Base-by-base conservation (phyloP, 2,113 vertebrate species). In the Phaethon lepturus region DNA sequence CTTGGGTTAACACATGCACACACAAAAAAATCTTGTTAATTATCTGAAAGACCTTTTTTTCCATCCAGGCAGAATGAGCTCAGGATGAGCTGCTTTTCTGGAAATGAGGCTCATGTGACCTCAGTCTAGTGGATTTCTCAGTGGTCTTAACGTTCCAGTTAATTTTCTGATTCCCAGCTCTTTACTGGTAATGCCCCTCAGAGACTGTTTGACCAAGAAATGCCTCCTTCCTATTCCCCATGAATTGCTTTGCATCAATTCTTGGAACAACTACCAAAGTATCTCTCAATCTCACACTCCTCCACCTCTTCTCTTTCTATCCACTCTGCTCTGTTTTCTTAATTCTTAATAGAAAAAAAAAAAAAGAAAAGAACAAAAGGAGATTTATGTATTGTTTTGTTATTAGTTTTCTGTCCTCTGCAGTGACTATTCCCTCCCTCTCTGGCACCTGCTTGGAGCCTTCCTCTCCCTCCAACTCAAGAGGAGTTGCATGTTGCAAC, bases 401-500 rank as follows among this genome's bases (percentile, higher is more conserved):
- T 58, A 42, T 11, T 71, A 28, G 23, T 49, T 78, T 83, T 85
- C 60, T 81, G 29, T 38, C 26, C 40, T 94, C 52, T 68, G 24
- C 44, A 71, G 38, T 23, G 28, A 86, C n/a, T 67, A 9, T 11
- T 86, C 49, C 9, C 20, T 68, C 44, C 8, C 33, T 86, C 33
- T 40, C 23, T 50, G 28, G 55, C 59, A 79, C 42, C n/a, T 93
- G 62, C 55, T 63, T 23, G 7, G 52, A 96, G 59, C 38, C n/a
- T 86, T 84, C 29, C 56, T 93, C 59, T 88, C 52, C 38, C 55
- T 68, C 59, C 7, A 0, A 18, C 38, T 77, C 72, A 77, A 86
- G 76, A 97, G 59, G 10, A 88, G 45, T 45, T 89, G 80, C 95
- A 29, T 95, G 96, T 95, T 95, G 62, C 88, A 96, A 96, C 96